phyloP scores from a whole-genome alignment of 2,113 vertebrate genomes.

The Eubucco bourcierii region DNA sequence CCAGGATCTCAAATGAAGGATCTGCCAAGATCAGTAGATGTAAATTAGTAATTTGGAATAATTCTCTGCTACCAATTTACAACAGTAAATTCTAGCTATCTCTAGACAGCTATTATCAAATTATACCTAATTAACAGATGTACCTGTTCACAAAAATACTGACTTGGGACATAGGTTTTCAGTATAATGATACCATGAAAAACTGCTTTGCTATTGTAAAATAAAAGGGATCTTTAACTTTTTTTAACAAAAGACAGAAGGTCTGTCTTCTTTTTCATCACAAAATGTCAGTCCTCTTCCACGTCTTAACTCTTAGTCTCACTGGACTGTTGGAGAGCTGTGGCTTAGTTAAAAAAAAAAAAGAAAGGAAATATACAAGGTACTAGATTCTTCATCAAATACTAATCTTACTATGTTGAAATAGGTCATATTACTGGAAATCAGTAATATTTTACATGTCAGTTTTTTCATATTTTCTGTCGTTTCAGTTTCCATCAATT shows the following conservation, averaged over 20 bases:
- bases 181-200: background rate
- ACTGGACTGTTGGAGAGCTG: background rate
- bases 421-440: background rate
- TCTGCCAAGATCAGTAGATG: background rate
- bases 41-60: background rate
- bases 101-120: background rate
- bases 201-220: background rate
- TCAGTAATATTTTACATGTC: background rate
- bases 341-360: background rate
- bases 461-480: background rate
- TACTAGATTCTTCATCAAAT: background rate
- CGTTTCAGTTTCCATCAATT: background rate
- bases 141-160: background rate
- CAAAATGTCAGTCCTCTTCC: background rate
- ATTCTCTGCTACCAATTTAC: background rate
- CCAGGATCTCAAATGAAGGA: background rate
- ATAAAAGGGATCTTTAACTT: background rate
- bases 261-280: background rate
- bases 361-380: background rate
- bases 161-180: background rate
- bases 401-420: background rate
- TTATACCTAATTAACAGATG: background rate
- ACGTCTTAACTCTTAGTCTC: background rate
- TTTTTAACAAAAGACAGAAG: background rate
- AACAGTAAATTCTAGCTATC: background rate